Base-by-base conservation (phyloP, 2,113 vertebrate genomes). In the Mesoclemmys tuberculata region DNA sequence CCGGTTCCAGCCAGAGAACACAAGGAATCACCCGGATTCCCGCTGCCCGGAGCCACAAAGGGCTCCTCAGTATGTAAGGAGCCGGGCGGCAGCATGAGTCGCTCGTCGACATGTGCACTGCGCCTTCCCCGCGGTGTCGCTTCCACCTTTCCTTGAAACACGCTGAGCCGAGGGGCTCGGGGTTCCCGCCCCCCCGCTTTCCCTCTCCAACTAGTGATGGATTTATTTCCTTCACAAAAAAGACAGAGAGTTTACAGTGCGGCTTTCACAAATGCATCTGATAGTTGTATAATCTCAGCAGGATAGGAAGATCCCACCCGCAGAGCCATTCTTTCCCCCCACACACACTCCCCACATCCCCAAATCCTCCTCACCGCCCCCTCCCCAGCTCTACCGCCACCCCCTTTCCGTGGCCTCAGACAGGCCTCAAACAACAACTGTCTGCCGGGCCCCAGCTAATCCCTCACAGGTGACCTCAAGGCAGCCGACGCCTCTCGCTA, bases 391-490 rank as follows among this genome's bases (percentile, higher is more conserved):
- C 93, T 91, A 86, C 80, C 52, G 3, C 82, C 85, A 92, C 94
- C 90, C 90, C 96, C 95, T 89, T 95, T 95, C 94, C 95, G 94
- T 38, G 94, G 96, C 98, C 97, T 98, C 98, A 98, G 98, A 98
- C 97, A 97, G 95, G 98, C 88, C 97, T 98, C 98, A 98, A 98
- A 98, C 98, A 98, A 98, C 97, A 98, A 98, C 98, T 98, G 97
- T 98, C 96, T 98, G 96, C 94, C 83, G 81, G 90, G 94, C 93
- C 87, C 84, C 49, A 64, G 95, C 93, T 98, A 98, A 98, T 98
- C 98, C 98, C 97, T 97, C 98, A 96, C 98, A 98, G 98, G 98
- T 98, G 98, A 98, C 98, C 98, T 95, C 96, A 95, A 97, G 97
- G 97, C 97, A 98, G 97, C 96, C 95, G 92, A 97, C 95, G 95